A percentile compares a stretch with the other conserved stretches of the same genome.
phyloP scores from a whole-genome alignment of 2,797 vertebrate genomes.

The Vipera ursinii region DNA sequence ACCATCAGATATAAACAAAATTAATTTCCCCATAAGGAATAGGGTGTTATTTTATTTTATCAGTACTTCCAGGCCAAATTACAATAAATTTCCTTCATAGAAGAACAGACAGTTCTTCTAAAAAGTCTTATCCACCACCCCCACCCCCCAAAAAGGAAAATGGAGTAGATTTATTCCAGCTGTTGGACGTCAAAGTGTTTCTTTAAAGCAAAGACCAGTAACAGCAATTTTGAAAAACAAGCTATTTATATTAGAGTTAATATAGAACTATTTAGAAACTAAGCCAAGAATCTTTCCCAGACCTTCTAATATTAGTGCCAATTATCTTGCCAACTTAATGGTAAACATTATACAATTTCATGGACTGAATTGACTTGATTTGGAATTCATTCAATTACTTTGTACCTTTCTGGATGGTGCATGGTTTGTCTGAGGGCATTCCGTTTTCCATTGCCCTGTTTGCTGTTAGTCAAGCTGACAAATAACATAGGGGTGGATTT shows the following conservation, averaged over 20 bases:
- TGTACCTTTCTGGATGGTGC: not conserved
- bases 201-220: not conserved
- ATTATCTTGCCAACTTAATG: not conserved
- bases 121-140: not conserved
- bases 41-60: constrained; percentile 1
- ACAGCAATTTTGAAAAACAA: not conserved
- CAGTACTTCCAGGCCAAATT: not conserved
- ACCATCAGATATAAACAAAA: not conserved
- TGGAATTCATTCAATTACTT: not conserved
- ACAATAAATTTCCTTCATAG: not conserved
- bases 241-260: not conserved
- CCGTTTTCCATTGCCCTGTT: constrained; percentile 9
- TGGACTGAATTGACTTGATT: not conserved
- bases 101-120: not conserved
- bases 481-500: constrained; percentile 15
- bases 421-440: not conserved
- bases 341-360: not conserved
- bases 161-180: not conserved
- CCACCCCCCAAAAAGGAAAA: not conserved
- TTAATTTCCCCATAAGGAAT: not conserved
- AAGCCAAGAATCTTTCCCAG: not conserved
- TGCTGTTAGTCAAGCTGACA: constrained; percentile 13
- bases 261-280: not conserved
- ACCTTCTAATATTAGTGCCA: not conserved
- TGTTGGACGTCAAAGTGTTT: not conserved